Evolutionary conservation across 2,888 invertebrate species (phyloP).

Genomic region (Pristionchus entomophagus): DNA sequence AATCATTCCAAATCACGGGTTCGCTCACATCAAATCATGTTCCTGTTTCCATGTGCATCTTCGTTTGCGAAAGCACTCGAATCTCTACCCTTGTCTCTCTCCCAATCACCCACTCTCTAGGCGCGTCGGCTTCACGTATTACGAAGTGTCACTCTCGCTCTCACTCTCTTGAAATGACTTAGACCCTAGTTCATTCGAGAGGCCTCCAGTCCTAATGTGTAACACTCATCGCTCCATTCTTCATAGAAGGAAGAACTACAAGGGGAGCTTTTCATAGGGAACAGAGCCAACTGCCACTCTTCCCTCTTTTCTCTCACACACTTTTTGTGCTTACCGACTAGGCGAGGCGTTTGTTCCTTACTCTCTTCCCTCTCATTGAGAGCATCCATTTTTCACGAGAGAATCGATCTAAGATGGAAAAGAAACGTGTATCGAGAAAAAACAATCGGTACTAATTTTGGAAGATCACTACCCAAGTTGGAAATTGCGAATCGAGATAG

Average conservation of each 20-base stretch:
- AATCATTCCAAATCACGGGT: not conserved
- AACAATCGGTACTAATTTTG: too few relatives aligned
- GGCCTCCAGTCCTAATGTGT: conserved; percentile 9
- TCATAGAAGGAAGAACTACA: conserved; percentile 25
- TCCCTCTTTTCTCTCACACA: not conserved
- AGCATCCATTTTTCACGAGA: conserved; percentile 23
- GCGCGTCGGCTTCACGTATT: not conserved
- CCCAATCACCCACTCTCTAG: not conserved
- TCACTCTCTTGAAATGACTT: conserved; percentile 32
- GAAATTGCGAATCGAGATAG: too few relatives aligned
- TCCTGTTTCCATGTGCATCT: conserved; percentile 44
- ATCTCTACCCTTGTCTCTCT: conserved; percentile 30
- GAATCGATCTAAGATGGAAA: conserved; percentile 19
- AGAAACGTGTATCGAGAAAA: not conserved
- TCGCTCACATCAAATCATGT: not conserved
- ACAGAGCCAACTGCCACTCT: conserved; percentile 38
- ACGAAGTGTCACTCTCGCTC: conserved; percentile 36
- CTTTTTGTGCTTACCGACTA: conserved; percentile 45
- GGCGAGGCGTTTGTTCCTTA: conserved; percentile 29
- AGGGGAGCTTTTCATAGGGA: conserved; percentile 2
- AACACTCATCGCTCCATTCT: conserved; percentile 31
- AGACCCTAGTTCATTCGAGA: conserved; percentile 33
- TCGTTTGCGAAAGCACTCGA: conserved; percentile 47
- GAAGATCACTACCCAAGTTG: too few relatives aligned
- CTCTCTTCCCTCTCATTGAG: conserved; percentile 13